Conservation (phyloP, 2,888 invertebrate genomes). For the Eristalinus aeneus region DNA sequence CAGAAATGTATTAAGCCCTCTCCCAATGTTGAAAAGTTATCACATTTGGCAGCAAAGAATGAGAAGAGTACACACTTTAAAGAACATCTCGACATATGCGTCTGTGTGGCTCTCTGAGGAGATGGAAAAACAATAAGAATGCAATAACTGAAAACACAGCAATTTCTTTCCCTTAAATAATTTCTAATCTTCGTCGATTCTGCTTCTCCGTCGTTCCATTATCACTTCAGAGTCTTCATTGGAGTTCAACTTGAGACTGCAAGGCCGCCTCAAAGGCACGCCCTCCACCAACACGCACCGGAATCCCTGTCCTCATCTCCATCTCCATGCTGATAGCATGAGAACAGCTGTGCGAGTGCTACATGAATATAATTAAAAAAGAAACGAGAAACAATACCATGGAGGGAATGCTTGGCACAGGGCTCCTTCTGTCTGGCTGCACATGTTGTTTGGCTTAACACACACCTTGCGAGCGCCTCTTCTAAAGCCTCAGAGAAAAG, state of each 20-base stretch:
- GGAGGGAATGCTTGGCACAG: background rate
- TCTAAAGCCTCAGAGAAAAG: background rate
- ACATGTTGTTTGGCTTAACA: background rate
- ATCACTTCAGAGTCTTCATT: background rate
- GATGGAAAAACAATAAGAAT: background rate
- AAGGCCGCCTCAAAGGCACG: background rate
- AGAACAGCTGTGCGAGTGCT: constrained; percentile 3
- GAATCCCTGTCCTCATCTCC: background rate
- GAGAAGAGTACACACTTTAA: background rate
- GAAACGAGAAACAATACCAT: background rate
- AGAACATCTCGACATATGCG: background rate
- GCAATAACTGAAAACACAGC: background rate
- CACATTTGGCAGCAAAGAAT: background rate
- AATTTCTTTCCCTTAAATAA: background rate
- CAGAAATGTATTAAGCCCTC: background rate
- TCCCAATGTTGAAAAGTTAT: background rate
- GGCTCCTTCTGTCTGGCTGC: background rate
- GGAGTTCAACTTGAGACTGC: background rate
- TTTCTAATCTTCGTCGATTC: background rate
- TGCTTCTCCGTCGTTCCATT: background rate
- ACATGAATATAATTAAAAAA: constrained; percentile 22
- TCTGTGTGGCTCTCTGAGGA: background rate
- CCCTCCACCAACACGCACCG: background rate
- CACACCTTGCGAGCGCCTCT: background rate
- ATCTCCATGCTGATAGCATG: background rate